A percentile compares a stretch with the other conserved stretches of the same genome.
phyloP scores from a whole-genome alignment of 1,140 invertebrate genomes.

The Drosophila nigromelanica region DNA sequence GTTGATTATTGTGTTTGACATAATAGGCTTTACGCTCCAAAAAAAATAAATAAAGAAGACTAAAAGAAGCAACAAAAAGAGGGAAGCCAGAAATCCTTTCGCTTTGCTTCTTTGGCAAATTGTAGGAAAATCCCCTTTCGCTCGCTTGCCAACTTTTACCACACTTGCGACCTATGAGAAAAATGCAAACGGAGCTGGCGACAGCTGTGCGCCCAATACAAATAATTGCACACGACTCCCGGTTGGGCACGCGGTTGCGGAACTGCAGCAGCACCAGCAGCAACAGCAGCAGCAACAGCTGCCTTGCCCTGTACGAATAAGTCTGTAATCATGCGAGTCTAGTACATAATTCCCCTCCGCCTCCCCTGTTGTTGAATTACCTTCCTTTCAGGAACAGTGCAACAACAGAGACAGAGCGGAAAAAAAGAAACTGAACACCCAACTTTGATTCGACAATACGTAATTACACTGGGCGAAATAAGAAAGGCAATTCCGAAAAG shows the following conservation, averaged over 20 bases:
- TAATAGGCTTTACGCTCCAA: constrained; percentile 83
- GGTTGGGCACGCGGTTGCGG: constrained; percentile 33
- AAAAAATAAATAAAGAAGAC: constrained; percentile 48
- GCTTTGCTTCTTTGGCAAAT: constrained; percentile 75
- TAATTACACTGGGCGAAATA: constrained; percentile 16
- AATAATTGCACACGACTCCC: constrained; percentile 71
- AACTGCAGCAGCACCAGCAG: constrained; percentile 19
- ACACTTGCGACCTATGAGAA: constrained; percentile 17
- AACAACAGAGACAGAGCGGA: background rate
- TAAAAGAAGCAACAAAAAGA: constrained; percentile 22
- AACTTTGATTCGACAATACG: constrained; percentile 9
- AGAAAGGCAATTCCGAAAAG: background rate
- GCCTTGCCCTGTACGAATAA: constrained; percentile 38
- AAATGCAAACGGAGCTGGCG: constrained; percentile 32
- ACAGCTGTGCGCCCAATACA: constrained; percentile 61
- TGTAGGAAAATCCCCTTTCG: constrained; percentile 75
- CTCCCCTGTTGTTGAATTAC: constrained; percentile 49
- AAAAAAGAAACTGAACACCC: background rate
- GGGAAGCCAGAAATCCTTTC: constrained; percentile 60
- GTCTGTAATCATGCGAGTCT: constrained; percentile 51
- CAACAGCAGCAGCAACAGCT: constrained; percentile 27
- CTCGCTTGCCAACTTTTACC: constrained; percentile 57
- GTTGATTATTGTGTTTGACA: constrained; percentile 83
- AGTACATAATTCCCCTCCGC: constrained; percentile 18
- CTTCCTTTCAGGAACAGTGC: constrained; percentile 39